Base-by-base conservation (phyloP, 1,140 invertebrate species). In the Cydia fagiglandana region DNA sequence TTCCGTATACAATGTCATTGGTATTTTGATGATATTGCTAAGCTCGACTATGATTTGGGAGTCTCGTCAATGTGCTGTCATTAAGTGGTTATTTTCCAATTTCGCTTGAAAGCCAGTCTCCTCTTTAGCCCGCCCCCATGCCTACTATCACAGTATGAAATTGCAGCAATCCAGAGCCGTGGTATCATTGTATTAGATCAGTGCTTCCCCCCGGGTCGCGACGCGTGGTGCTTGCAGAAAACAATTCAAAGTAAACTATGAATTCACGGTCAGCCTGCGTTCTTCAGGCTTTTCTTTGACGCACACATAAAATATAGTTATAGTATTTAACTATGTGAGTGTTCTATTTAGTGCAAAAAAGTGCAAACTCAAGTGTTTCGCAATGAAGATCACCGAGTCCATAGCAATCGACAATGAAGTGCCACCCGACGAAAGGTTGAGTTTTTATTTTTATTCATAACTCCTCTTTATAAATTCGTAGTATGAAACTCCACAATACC, bases 91-190 rank as follows among this genome's bases (percentile, higher is more conserved):
- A 83, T 86, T 81, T 86, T 86, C 79, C 84, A 88, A 89, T 88
- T 88, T 89, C 77, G 82, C 81, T 87, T 74, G 83, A 90, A 88
- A 91, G 90, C 78, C 84, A 76, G 81, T 85, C 84, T 91, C 89
- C 88, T 89, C 86, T 70, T 70, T 70, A 70, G 88, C 81, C 79
- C 86, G 86, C 85, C 84, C 86, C 85, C 84, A 78, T 87, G 84
- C 79, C 83, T 85, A 85, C 85, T 84, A 83, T 91, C 88, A 88
- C 89, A 82, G 81, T 81, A 84, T 81, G 81, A 91, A 91, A 90
- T 91, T 91, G 88, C 84, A 82, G 87, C 89, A 91, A 88, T 89
- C 84, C 86, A 85, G 82, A 73, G 79, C 34, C 66, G 64, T 81
- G 79, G 85, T 85, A 86, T 90, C 85, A 87, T 87, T 82, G 81